phyloP scores from a whole-genome alignment of 1,140 invertebrate genomes.

The Calliphora vicina region DNA sequence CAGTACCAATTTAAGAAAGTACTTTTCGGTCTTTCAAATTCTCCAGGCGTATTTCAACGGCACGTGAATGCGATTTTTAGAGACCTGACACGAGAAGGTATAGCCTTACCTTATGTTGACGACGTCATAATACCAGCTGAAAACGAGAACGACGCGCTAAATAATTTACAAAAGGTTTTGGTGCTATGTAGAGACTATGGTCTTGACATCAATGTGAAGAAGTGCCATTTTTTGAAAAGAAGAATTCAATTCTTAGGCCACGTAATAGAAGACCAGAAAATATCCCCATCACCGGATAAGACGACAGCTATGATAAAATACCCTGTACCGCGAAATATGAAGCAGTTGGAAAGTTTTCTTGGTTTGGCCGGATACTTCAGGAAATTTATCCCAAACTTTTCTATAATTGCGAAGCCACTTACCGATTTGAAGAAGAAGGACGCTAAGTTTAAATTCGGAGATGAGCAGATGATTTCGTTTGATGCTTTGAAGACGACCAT shows the following conservation, averaged over 20 bases:
- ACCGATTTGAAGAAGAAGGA: slow-evolving; percentile 25
- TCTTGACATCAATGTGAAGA: slow-evolving; percentile 7
- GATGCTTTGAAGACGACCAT: slow-evolving; percentile 31
- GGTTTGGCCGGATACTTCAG: slow-evolving; percentile 48
- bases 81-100: slow-evolving; percentile 2
- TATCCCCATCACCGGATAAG: too few relatives aligned
- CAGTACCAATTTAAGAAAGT: slow-evolving; percentile 31
- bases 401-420: slow-evolving; percentile 41
- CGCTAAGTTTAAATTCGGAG: slow-evolving; percentile 1
- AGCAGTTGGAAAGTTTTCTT: slow-evolving; percentile 48
- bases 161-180: background rate
- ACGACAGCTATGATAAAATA: too few relatives aligned
- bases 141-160: slow-evolving; percentile 14
- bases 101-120: slow-evolving; percentile 33
- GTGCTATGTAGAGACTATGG: background rate
- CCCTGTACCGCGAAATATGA: background rate
- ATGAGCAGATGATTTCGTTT: background rate
- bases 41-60: slow-evolving; percentile 34
- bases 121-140: slow-evolving; percentile 38
- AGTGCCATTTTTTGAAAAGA: slow-evolving; percentile 17
- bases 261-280: too few relatives aligned
- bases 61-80: slow-evolving; percentile 35
- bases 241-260: too few relatives aligned
- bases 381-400: slow-evolving; percentile 48
- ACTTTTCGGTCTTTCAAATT: slow-evolving; percentile 38